These are phyloP conservation scores for Sylvilagus floridanus DNA, from an alignment of 2,797 vertebrate genomes.

Conservation along the genomic window DNA sequence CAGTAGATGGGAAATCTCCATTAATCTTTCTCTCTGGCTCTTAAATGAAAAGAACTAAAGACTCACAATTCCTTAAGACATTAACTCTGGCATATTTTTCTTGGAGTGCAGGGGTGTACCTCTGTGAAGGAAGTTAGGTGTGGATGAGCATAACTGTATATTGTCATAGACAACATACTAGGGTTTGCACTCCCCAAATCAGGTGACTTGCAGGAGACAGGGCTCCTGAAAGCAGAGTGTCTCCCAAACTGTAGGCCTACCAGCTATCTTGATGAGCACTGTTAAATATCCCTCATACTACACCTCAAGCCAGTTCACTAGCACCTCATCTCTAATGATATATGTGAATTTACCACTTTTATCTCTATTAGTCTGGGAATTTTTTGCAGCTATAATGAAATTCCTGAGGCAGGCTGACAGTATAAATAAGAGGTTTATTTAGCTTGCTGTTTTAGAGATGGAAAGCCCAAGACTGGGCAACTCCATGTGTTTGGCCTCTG, in stretches of 20 bases:
- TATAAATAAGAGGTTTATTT: too few relatives aligned
- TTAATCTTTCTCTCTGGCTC: too few relatives aligned
- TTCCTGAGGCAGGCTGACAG: too few relatives aligned
- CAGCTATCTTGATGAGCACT: neutral
- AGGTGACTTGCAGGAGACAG: neutral
- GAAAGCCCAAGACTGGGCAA: too few relatives aligned
- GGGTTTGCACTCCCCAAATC: neutral
- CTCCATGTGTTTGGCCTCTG: too few relatives aligned
- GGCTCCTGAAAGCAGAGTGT: accelerated
- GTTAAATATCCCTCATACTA: neutral
- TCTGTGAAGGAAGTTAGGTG: neutral
- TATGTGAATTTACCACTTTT: neutral
- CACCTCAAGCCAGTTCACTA: neutral
- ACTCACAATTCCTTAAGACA: neutral
- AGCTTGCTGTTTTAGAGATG: too few relatives aligned
- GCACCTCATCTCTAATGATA: neutral
- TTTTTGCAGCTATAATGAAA: too few relatives aligned
- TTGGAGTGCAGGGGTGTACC: neutral
- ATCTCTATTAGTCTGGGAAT: too few relatives aligned
- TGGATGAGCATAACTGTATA: too few relatives aligned
- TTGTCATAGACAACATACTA: too few relatives aligned
- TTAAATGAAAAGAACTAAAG: too few relatives aligned
- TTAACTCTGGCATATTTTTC: neutral
- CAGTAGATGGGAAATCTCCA: too few relatives aligned
- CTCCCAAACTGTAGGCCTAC: neutral